Conservation (phyloP, 2,888 invertebrate genomes). For the Acanthosepion lycidas region DNA sequence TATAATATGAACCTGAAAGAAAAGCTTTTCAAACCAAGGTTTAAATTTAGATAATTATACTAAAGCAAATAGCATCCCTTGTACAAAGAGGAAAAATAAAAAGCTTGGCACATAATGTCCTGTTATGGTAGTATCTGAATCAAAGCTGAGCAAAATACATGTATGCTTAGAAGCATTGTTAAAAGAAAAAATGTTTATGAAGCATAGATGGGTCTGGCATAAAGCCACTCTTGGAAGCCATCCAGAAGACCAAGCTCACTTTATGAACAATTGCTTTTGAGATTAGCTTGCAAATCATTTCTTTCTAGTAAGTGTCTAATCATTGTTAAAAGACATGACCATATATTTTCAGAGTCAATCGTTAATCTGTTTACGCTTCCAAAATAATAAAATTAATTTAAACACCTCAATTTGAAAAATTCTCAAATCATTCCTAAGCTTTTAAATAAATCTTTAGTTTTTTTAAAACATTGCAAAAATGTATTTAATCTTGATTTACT, state of each 20-base stretch:
- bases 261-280: neutral
- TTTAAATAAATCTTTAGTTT: too few species aligned
- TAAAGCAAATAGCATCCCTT: conserved; percentile 33
- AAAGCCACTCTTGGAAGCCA: neutral
- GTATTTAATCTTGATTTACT: too few species aligned
- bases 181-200: too few species aligned
- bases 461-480: too few species aligned
- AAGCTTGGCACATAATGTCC: neutral
- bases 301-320: neutral
- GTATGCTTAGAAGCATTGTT: neutral
- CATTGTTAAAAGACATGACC: neutral
- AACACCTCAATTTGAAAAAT: too few species aligned
- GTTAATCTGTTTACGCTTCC: neutral
- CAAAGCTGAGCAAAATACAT: neutral
- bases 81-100: neutral
- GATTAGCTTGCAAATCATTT: neutral
- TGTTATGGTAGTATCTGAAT: neutral
- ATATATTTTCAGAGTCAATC: neutral
- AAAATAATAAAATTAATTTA: neutral
- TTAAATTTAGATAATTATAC: neutral
- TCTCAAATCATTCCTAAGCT: too few species aligned
- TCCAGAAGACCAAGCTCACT: neutral
- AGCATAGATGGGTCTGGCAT: neutral
- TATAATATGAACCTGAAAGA: neutral
- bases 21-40: neutral